Conservation (phyloP, 2,888 invertebrate genomes). For the Cheilosia vernalis region DNA sequence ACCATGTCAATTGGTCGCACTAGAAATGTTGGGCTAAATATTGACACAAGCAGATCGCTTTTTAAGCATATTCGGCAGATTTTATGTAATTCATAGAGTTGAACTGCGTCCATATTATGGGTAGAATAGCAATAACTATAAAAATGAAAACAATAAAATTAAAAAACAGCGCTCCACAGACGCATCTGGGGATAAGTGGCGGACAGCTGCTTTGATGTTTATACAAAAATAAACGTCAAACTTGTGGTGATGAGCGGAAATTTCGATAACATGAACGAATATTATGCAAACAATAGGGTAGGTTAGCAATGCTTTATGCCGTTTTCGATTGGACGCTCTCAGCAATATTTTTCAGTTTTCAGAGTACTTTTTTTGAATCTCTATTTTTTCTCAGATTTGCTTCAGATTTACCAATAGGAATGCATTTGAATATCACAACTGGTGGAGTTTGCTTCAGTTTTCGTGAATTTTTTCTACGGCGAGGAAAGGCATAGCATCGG, state of each 20-base stretch:
- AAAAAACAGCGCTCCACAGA: constrained; percentile 58
- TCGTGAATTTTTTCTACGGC: no score
- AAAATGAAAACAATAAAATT: constrained; percentile 27
- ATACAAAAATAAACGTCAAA: constrained; percentile 52
- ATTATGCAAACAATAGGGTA: no score
- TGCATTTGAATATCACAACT: no score
- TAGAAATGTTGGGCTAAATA: constrained; percentile 78
- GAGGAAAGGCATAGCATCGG: no score
- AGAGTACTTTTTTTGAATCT: no score
- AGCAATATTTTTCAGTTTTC: no score
- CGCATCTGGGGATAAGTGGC: constrained; percentile 52
- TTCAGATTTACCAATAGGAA: no score
- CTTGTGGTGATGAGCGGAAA: constrained; percentile 17
- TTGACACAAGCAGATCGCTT: constrained; percentile 78
- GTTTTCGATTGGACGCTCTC: no score
- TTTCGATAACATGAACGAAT: no score
- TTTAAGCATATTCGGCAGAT: constrained; percentile 80
- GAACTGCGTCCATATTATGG: constrained; percentile 68
- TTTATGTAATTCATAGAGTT: constrained; percentile 76
- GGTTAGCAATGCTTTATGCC: no score
- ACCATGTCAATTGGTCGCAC: constrained; percentile 80
- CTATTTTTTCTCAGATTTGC: no score
- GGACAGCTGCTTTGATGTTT: constrained; percentile 69
- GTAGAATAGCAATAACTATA: constrained; percentile 12
- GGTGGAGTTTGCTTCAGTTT: no score